Conservation (phyloP, 2,888 invertebrate species). For the Adelphocoris suturalis region DNA sequence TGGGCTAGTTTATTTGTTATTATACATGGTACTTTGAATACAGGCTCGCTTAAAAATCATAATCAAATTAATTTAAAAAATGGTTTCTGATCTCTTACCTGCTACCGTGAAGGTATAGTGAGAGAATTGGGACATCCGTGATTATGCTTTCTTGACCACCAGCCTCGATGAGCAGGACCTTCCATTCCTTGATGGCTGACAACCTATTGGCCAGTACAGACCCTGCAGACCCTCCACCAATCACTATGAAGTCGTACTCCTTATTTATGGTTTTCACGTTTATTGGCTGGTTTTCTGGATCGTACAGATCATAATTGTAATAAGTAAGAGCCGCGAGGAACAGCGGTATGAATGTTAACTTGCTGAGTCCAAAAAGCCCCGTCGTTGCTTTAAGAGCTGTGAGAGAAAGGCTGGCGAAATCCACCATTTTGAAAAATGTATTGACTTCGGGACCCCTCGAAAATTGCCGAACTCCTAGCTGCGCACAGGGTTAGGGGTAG, state of each 20-base stretch:
- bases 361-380: conserved; percentile 85
- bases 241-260: conserved; percentile 90
- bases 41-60: too few species aligned
- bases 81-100: conserved; percentile 79
- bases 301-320: conserved; percentile 91
- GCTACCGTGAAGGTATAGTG: conserved; percentile 92
- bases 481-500: not conserved
- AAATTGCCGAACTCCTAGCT: too few species aligned
- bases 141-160: conserved; percentile 93
- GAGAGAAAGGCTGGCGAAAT: conserved; percentile 80
- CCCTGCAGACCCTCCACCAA: conserved; percentile 92
- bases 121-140: conserved; percentile 91
- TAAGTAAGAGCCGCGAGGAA: conserved; percentile 88
- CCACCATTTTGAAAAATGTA: conserved; percentile 72
- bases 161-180: conserved; percentile 89
- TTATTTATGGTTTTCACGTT: conserved; percentile 82
- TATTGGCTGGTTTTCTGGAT: conserved; percentile 90
- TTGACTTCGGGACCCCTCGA: not conserved
- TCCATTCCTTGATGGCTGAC: conserved; percentile 88
- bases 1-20: too few species aligned
- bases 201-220: conserved; percentile 90
- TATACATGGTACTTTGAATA: too few species aligned
- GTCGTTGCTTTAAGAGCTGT: conserved; percentile 87
- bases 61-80: not conserved
- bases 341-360: conserved; percentile 85